These are phyloP conservation scores for Myotis findleyi DNA, from an alignment of 2,797 vertebrate genomes.

Conservation along the genomic window DNA sequence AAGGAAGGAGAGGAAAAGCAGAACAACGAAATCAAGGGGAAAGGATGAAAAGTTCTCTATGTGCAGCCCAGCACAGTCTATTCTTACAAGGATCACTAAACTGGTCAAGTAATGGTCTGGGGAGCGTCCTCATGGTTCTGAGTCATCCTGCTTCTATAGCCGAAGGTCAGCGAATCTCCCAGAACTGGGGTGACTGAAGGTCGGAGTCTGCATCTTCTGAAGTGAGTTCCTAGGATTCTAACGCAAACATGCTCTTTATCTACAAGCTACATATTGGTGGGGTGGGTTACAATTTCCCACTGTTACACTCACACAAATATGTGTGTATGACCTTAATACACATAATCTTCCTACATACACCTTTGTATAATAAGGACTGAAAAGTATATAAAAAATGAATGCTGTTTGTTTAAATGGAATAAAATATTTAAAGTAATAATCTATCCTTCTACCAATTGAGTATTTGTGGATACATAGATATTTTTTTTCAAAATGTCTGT, in stretches of 20 bases:
- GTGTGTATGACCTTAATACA: neutral
- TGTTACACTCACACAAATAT: neutral
- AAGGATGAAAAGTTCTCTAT: neutral
- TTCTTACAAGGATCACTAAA: neutral
- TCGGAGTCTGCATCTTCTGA: neutral
- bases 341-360: neutral
- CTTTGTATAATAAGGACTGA: neutral
- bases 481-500: neutral
- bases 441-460: neutral
- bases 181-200: neutral
- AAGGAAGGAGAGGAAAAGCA: neutral
- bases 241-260: neutral
- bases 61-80: neutral
- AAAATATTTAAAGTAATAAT: neutral
- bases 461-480: neutral
- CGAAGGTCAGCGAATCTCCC: neutral
- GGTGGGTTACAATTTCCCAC: neutral
- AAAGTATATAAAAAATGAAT: neutral
- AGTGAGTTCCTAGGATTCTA: neutral
- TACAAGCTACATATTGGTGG: neutral
- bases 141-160: neutral
- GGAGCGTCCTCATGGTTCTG: neutral
- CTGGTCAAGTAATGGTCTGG: neutral
- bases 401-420: neutral
- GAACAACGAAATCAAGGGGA: neutral